Base-by-base conservation (phyloP, 2,797 vertebrate species). In the Coregonus sp. region DNA sequence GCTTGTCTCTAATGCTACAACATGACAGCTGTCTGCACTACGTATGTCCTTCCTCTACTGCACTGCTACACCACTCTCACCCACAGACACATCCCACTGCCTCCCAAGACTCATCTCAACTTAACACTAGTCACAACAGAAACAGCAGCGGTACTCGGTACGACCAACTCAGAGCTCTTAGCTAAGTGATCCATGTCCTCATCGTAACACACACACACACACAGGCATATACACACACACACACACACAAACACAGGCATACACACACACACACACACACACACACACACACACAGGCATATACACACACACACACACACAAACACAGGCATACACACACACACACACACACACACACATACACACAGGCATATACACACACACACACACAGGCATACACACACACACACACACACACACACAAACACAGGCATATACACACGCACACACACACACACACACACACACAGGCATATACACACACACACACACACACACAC, bases 1-100 rank as follows among this genome's bases (percentile, higher is more conserved):
- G 84, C 78, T 77, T 89, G 87, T 88, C 85, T 91, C 5, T 40
- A 40, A 40, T 84, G 78, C 77, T 56, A 74, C 12, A 70, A 91
- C 90, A 86, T 87, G 91, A 92, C 92, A 91, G 90, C 40, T 47
- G 40, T 9, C 40, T 47, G 40, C 9, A 47, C 91, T 88, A 84
- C 85, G 90, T 81, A 82, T 81, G 77, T 81, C 77, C 59, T 80
- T 78, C 80, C 80, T 56, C 77, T 79, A 75, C 72, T 77, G 75
- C 2, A 1, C 83, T 74, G 70, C 82, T 75, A 47, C 51, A 70
- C 84, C 83, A 4, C 35, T 69, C 67, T 11, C 9, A 47, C 35
- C 5, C 40, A 47, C 40, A 47, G 9, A 47, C 9, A 47, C 40
- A 47, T 47, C 7, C 40, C 40, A 47, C 54, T 18, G 54, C 54